Percentiles rank a stretch among this genome's conserved stretches.
Evolutionary conservation across 2,113 vertebrate genomes (phyloP).

Genomic region (Poecilia latipinna): DNA sequence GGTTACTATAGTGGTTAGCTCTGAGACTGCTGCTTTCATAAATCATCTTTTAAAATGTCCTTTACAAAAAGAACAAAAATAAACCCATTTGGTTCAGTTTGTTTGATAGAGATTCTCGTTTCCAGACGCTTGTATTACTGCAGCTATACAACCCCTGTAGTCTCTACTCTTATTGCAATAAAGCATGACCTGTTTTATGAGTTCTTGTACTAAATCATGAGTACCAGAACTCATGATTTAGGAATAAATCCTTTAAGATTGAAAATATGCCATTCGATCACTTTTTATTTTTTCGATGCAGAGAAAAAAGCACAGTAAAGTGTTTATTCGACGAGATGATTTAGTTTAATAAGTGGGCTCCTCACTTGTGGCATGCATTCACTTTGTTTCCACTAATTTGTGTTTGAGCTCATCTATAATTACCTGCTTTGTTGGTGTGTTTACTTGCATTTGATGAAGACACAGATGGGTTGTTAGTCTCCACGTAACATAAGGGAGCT

Average conservation of each 20-base stretch:
- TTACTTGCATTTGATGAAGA: no score
- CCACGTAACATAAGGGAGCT: no score
- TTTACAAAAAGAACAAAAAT: constrained; percentile 65
- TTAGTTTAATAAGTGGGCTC: no score
- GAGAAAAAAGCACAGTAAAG: constrained; percentile 22
- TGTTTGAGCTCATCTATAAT: no score
- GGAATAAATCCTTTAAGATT: constrained; percentile 51
- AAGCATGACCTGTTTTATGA: constrained; percentile 59
- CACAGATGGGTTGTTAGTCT: no score
- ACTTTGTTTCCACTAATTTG: no score
- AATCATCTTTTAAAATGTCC: constrained; percentile 70
- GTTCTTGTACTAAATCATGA: constrained; percentile 18
- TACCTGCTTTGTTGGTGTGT: no score
- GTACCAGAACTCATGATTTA: constrained; percentile 69
- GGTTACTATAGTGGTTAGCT: constrained; percentile 43
- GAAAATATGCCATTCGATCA: constrained; percentile 24
- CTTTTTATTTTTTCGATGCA: constrained; percentile 25
- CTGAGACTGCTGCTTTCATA: constrained; percentile 48
- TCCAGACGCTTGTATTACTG: constrained; percentile 52
- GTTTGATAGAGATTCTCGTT: constrained; percentile 62
- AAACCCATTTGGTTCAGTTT: constrained; percentile 62
- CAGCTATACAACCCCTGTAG: constrained; percentile 50
- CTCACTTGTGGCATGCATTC: no score
- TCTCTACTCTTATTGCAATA: constrained; percentile 56
- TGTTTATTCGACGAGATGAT: background rate